A percentile compares a stretch with the other conserved stretches of the same genome.
These are phyloP conservation scores for Eupithecia pulchellata DNA, from an alignment of 2,888 invertebrate species.

Conservation along the genomic window DNA sequence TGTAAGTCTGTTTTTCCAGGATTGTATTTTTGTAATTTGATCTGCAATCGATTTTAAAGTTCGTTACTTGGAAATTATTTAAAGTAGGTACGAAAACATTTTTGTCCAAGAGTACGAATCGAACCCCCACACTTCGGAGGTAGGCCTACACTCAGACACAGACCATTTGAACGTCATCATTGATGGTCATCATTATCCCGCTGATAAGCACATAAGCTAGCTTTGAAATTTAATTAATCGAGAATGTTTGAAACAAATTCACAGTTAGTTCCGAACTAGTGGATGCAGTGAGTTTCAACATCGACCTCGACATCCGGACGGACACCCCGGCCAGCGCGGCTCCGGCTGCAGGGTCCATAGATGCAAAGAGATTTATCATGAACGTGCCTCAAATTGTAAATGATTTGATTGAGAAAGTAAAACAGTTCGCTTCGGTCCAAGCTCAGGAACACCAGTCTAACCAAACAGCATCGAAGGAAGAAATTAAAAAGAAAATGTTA, in stretches of 20 bases:
- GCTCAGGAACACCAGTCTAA: not conserved
- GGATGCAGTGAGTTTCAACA: not conserved
- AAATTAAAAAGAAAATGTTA: not conserved
- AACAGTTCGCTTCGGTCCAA: not conserved
- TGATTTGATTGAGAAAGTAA: conserved; percentile 8
- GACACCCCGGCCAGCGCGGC: not conserved
- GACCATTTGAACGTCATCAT: not conserved
- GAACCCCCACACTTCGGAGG: not conserved
- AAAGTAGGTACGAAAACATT: not conserved
- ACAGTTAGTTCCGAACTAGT: not conserved
- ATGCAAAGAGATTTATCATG: conserved; percentile 4
- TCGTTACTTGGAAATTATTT: not conserved
- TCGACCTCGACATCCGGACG: not conserved
- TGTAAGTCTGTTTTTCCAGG: not conserved
- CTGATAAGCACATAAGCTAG: not conserved
- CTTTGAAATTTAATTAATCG: not conserved
- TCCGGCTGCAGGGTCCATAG: not conserved
- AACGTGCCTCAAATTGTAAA: conserved; percentile 1
- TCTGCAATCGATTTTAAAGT: not conserved
- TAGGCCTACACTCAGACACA: not conserved
- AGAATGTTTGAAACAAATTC: not conserved
- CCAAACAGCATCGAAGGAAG: not conserved
- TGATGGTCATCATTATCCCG: too few relatives aligned
- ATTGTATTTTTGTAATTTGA: not conserved
- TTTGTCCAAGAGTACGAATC: not conserved